Conservation (phyloP, 1,140 invertebrate species). For the Brachionus manjavacas region DNA sequence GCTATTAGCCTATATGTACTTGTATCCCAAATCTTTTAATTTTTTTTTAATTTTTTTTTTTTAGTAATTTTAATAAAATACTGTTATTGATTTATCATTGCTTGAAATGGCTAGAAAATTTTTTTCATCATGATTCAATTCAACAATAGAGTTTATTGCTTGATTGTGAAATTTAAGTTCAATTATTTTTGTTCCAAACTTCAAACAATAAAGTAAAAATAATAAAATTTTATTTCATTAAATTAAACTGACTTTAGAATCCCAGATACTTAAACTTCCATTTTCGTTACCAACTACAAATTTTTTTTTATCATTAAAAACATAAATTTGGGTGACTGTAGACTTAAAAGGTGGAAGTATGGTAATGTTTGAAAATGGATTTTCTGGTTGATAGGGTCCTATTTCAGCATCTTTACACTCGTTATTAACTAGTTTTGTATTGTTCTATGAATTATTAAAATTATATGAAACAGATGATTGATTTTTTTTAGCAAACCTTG, state of each 20-base stretch:
- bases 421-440: not conserved
- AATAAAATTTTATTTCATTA: not conserved
- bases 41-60: not conserved
- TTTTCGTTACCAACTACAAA: not conserved
- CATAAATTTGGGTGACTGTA: not conserved
- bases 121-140: not conserved
- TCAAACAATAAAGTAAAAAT: not conserved
- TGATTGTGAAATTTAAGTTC: not conserved
- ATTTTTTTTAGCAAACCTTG: not conserved
- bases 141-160: not conserved
- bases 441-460: not conserved
- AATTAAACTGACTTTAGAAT: not conserved
- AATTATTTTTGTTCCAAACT: not conserved
- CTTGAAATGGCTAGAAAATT: not conserved
- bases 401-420: not conserved
- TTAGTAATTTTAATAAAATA: not conserved
- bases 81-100: not conserved
- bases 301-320: not conserved
- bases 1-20: not conserved
- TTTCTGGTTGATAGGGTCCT: not conserved
- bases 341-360: not conserved
- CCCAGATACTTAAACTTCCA: constrained; percentile 1
- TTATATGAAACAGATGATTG: not conserved
- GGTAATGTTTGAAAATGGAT: not conserved
- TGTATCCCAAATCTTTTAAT: not conserved